These are phyloP conservation scores for Polydrusus pterygomalis DNA, from an alignment of 2,888 invertebrate species.

Conservation along the genomic window DNA sequence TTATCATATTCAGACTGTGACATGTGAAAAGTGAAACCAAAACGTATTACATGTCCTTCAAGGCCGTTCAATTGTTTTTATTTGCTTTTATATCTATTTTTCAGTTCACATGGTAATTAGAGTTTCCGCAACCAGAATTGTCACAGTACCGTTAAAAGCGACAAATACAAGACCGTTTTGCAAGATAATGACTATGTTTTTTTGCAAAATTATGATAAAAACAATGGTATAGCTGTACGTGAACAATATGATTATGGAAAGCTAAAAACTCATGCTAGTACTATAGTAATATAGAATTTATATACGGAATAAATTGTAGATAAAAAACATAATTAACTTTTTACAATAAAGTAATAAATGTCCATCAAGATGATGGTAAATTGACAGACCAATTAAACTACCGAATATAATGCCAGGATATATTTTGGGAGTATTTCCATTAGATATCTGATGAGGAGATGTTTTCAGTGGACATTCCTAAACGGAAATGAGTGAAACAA, in stretches of 20 bases:
- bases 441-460: too few species aligned
- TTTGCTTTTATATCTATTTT: constrained; percentile 41
- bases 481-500: too few species aligned
- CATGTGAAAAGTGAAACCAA: constrained; percentile 53
- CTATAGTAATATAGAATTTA: too few species aligned
- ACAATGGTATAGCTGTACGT: background rate
- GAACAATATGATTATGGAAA: background rate
- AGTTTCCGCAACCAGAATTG: constrained; percentile 39
- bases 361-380: too few species aligned
- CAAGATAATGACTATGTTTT: constrained; percentile 35
- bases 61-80: constrained; percentile 46
- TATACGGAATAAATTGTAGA: background rate
- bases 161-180: constrained; percentile 42
- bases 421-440: too few species aligned
- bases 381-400: too few species aligned
- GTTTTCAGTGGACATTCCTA: too few species aligned
- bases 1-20: constrained; percentile 49
- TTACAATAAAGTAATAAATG: too few species aligned
- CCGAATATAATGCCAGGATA: too few species aligned
- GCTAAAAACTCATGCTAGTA: background rate
- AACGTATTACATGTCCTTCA: constrained; percentile 43
- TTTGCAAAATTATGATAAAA: constrained; percentile 17
- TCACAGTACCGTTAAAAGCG: constrained; percentile 40
- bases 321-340: too few species aligned
- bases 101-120: constrained; percentile 43